phyloP scores from a whole-genome alignment of 2,797 vertebrate genomes.

The Siniperca scherzeri region DNA sequence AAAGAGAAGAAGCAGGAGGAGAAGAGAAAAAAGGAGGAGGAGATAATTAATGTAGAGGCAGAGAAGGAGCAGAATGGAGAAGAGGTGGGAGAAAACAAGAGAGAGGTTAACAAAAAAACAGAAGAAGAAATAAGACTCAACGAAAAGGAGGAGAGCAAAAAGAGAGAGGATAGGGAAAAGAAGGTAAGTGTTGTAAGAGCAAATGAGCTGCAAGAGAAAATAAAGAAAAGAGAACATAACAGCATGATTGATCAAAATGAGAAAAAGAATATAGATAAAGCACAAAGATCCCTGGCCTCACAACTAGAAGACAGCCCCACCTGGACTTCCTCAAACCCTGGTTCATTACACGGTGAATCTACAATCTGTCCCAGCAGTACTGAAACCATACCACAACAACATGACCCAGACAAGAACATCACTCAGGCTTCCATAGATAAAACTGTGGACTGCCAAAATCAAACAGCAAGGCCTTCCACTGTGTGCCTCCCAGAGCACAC shows the following conservation, averaged over 20 bases:
- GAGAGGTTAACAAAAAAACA: background rate
- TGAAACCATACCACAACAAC: background rate
- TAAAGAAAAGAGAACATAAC: background rate
- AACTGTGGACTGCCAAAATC: background rate
- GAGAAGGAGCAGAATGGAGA: background rate
- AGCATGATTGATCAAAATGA: background rate
- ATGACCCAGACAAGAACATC: background rate
- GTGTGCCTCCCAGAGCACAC: conserved; percentile 73
- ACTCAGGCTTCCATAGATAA: background rate
- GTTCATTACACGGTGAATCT: background rate
- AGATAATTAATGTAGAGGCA: background rate
- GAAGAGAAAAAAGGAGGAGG: background rate
- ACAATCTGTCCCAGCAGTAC: background rate
- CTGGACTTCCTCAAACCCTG: background rate
- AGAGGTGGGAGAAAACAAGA: background rate
- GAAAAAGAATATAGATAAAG: background rate
- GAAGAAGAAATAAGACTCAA: background rate
- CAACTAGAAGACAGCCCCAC: background rate
- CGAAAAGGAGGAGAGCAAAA: background rate
- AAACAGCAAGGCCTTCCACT: background rate
- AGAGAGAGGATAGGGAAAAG: background rate
- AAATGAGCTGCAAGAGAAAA: conserved; percentile 3
- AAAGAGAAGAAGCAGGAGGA: background rate
- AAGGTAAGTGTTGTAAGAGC: background rate
- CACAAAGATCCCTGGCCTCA: background rate